A percentile compares a stretch with the other conserved stretches of the same genome.
Conservation (phyloP, 1,140 invertebrate genomes). For the Conus betulinus region DNA sequence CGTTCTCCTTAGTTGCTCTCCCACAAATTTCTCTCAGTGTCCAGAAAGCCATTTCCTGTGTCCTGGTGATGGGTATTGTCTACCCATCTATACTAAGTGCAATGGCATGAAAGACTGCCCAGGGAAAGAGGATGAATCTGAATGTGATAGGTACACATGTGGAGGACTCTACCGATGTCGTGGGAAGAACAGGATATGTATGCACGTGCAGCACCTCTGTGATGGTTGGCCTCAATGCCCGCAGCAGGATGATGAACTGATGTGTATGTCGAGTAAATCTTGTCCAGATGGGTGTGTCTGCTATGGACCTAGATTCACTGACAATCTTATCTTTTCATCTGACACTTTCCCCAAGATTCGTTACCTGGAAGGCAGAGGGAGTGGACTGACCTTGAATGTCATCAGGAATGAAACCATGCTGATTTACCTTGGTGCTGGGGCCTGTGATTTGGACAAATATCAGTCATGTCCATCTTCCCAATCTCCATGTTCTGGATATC, state of each 20-base stretch:
- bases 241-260: background rate
- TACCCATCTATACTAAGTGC: slow-evolving; percentile 8
- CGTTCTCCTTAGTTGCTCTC: background rate
- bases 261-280: slow-evolving; percentile 18
- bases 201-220: slow-evolving; percentile 20
- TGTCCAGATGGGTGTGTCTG: slow-evolving; percentile 50
- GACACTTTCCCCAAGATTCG: background rate
- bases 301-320: background rate
- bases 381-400: background rate
- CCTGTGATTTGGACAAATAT: slow-evolving; percentile 12
- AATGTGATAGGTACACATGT: slow-evolving; percentile 29
- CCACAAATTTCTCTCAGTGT: background rate
- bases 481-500: slow-evolving; percentile 13
- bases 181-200: slow-evolving; percentile 24
- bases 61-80: background rate
- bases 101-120: slow-evolving; percentile 29
- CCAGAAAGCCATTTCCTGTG: slow-evolving; percentile 5
- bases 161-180: slow-evolving; percentile 36
- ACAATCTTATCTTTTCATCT: background rate
- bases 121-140: background rate
- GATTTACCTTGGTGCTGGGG: background rate
- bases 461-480: background rate
- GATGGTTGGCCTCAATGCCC: background rate
- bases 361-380: slow-evolving; percentile 4
- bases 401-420: background rate